Percentiles rank a stretch among this genome's conserved stretches.
Conservation (phyloP, 2,888 invertebrate species). For the Notodonta dromedarius region DNA sequence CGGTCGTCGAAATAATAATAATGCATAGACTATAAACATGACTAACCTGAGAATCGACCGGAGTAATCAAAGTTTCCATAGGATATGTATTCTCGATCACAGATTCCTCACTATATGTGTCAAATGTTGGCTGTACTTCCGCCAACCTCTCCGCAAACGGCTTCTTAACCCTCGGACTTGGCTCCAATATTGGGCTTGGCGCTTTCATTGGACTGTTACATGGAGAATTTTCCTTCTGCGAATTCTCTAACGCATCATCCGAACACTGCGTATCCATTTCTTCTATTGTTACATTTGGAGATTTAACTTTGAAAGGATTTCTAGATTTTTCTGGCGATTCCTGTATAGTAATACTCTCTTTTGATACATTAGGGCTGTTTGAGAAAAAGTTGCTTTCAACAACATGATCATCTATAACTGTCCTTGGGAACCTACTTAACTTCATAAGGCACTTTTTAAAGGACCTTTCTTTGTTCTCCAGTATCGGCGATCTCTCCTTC, state of each 20-base stretch:
- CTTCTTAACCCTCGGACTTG: constrained; percentile 51
- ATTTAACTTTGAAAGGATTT: constrained; percentile 50
- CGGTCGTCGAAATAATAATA: too few species aligned
- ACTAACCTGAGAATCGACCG: constrained; percentile 68
- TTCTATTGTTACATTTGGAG: constrained; percentile 14
- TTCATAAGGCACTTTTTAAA: constrained; percentile 66
- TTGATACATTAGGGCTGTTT: constrained; percentile 29
- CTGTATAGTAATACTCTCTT: constrained; percentile 43
- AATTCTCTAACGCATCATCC: constrained; percentile 46
- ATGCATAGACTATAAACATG: neutral
- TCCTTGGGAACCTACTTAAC: constrained; percentile 81
- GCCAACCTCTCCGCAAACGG: constrained; percentile 42
- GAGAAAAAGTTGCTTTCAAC: constrained; percentile 85
- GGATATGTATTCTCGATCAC: constrained; percentile 74
- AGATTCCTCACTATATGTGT: constrained; percentile 56
- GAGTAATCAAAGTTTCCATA: constrained; percentile 60
- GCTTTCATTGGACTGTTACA: constrained; percentile 51
- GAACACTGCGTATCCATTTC: constrained; percentile 36
- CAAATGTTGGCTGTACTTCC: constrained; percentile 35
- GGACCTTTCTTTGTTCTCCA: constrained; percentile 71
- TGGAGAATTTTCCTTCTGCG: constrained; percentile 68
- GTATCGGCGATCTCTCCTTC: constrained; percentile 70
- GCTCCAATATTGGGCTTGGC: constrained; percentile 60
- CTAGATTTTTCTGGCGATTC: constrained; percentile 53
- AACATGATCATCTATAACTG: constrained; percentile 68